Conservation (phyloP, 2,797 vertebrate species). For the Cryptoprocta ferox region DNA sequence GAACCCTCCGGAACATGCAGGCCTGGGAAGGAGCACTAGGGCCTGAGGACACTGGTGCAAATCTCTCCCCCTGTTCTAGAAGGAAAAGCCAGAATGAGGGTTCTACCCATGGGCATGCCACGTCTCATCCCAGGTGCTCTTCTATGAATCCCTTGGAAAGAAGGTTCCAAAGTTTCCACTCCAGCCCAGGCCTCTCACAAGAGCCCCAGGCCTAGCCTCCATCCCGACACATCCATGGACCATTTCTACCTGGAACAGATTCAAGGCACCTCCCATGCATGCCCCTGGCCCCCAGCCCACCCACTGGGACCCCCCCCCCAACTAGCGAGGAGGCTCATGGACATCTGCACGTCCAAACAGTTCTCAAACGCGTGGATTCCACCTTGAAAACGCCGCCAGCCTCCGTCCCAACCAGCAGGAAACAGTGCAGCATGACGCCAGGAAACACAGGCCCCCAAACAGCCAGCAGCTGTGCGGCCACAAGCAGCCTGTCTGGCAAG, state of each 20-base stretch:
- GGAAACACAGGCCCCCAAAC: background rate
- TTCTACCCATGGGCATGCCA: accelerated
- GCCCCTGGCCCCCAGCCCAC: background rate
- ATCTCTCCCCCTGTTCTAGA: background rate
- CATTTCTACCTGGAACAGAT: background rate
- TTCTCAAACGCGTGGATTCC: background rate
- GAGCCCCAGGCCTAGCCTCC: background rate
- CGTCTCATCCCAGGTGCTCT: background rate
- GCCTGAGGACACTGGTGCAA: background rate
- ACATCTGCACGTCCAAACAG: background rate
- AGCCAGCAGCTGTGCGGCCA: background rate
- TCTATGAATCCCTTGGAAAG: background rate
- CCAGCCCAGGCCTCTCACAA: background rate
- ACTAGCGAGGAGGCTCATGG: background rate
- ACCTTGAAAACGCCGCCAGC: accelerated
- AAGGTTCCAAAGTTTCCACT: background rate
- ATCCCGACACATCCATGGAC: background rate
- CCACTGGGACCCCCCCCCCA: background rate
- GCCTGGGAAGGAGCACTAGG: background rate
- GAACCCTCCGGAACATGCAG: background rate
- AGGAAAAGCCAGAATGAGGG: background rate
- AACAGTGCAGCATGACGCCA: background rate
- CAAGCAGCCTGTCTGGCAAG: background rate
- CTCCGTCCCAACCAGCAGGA: background rate
- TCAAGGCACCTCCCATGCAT: background rate